Percentiles rank a stretch among this genome's conserved stretches.
Conservation (phyloP, 2,797 vertebrate species). For the Geotrypetes seraphini region DNA sequence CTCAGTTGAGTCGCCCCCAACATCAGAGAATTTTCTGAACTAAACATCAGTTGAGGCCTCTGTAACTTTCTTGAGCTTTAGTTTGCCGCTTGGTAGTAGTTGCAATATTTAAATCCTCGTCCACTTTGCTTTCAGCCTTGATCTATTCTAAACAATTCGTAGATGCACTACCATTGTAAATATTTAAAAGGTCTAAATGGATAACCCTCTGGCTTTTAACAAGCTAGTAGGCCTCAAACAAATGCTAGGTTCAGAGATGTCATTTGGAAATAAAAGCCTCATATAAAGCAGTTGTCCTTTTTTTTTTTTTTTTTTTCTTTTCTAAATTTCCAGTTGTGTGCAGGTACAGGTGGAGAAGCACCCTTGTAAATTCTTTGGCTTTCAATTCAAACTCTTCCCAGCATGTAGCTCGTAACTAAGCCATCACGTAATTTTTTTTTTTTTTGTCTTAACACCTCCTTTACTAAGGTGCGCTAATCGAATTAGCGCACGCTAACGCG, state of each 20-base stretch:
- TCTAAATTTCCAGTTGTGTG: too few relatives aligned
- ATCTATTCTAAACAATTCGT: constrained; percentile 49
- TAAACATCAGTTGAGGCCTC: too few relatives aligned
- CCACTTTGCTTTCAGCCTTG: constrained; percentile 44
- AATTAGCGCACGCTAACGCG: too few relatives aligned
- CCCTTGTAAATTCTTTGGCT: too few relatives aligned
- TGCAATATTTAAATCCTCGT: constrained; percentile 45
- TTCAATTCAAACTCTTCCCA: too few relatives aligned
- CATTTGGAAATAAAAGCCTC: constrained; percentile 37
- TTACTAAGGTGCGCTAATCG: too few relatives aligned
- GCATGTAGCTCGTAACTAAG: too few relatives aligned
- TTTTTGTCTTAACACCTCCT: too few relatives aligned
- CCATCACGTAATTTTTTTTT: too few relatives aligned
- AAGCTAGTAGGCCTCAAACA: constrained; percentile 38
- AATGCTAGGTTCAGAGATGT: constrained; percentile 28
- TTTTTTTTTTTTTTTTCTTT: too few relatives aligned
- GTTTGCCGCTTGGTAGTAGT: constrained; percentile 44
- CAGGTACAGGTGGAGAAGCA: too few relatives aligned
- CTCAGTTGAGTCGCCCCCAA: constrained; percentile 44
- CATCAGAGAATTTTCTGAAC: constrained; percentile 47
- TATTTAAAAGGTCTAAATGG: constrained; percentile 39
- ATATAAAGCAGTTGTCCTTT: too few relatives aligned
- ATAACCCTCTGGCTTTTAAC: constrained; percentile 43
- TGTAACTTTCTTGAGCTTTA: constrained; percentile 46
- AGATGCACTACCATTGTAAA: constrained; percentile 30